These are phyloP conservation scores for Drosophila maculinotata DNA, from an alignment of 2,888 invertebrate genomes.

Conservation along the genomic window DNA sequence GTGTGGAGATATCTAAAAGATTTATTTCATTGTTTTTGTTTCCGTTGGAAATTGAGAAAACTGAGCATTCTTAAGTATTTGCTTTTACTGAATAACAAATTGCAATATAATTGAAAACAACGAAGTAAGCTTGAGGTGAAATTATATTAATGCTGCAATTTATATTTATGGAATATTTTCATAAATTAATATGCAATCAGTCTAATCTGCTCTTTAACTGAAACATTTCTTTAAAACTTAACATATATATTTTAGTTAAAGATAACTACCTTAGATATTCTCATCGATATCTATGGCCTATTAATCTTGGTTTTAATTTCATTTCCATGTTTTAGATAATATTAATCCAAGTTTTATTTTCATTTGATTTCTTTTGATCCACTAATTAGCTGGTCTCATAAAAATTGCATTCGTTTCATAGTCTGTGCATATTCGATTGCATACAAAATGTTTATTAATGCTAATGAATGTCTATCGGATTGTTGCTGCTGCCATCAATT, in stretches of 20 bases:
- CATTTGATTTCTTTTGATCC: neutral
- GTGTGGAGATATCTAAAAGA: slow-evolving; percentile 35
- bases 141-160: neutral
- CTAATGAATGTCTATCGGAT: slow-evolving; percentile 44
- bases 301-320: too few species aligned
- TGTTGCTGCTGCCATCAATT: neutral
- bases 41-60: slow-evolving; percentile 19
- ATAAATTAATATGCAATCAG: slow-evolving; percentile 4
- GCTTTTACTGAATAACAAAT: slow-evolving; percentile 28
- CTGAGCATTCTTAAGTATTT: slow-evolving; percentile 17
- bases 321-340: neutral
- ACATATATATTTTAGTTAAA: too few species aligned
- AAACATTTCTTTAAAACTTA: too few species aligned
- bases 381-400: slow-evolving; percentile 1
- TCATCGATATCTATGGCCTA: too few species aligned
- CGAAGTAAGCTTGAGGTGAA: slow-evolving; percentile 15
- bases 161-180: neutral
- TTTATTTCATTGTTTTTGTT: slow-evolving; percentile 69
- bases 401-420: neutral
- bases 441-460: slow-evolving; percentile 63
- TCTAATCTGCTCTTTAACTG: neutral
- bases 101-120: slow-evolving; percentile 14
- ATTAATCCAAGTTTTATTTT: neutral
- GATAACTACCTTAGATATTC: too few species aligned
- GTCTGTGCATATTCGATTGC: slow-evolving; percentile 26